phyloP scores from a whole-genome alignment of 2,888 invertebrate species.

The Hydraecia micacea region DNA sequence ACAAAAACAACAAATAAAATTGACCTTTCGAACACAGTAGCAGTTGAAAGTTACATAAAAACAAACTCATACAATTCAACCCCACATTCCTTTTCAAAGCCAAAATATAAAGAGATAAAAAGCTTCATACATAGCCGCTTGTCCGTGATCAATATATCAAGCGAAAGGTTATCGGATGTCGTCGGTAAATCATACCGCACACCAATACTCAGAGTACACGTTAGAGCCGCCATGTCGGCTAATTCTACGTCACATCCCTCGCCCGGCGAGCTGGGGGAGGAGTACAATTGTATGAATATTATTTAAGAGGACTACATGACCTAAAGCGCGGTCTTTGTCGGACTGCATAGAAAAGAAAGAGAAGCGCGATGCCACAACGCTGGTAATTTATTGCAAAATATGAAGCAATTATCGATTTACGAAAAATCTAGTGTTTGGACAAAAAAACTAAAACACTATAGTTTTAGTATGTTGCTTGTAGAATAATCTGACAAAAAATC shows the following conservation, averaged over 20 bases:
- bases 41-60: slow-evolving; percentile 37
- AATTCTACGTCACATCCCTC: slow-evolving; percentile 51
- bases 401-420: no score
- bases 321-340: no score
- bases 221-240: slow-evolving; percentile 51
- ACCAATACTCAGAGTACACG: slow-evolving; percentile 42
- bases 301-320: no score
- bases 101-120: slow-evolving; percentile 56
- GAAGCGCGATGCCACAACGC: no score
- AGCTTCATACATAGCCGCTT: slow-evolving; percentile 49
- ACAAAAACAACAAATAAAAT: background rate
- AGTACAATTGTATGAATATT: slow-evolving; percentile 24
- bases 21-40: background rate
- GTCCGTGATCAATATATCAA: slow-evolving; percentile 62
- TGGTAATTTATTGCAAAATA: no score
- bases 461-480: no score
- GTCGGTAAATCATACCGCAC: slow-evolving; percentile 54
- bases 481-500: no score
- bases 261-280: slow-evolving; percentile 2
- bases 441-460: no score
- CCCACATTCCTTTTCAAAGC: slow-evolving; percentile 27
- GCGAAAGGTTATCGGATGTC: slow-evolving; percentile 58
- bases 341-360: no score
- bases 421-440: no score
- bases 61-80: slow-evolving; percentile 27